Percentiles rank a stretch among this genome's conserved stretches.
Conservation (phyloP, 2,797 vertebrate genomes). For the Sebastes kiyomatsui region DNA sequence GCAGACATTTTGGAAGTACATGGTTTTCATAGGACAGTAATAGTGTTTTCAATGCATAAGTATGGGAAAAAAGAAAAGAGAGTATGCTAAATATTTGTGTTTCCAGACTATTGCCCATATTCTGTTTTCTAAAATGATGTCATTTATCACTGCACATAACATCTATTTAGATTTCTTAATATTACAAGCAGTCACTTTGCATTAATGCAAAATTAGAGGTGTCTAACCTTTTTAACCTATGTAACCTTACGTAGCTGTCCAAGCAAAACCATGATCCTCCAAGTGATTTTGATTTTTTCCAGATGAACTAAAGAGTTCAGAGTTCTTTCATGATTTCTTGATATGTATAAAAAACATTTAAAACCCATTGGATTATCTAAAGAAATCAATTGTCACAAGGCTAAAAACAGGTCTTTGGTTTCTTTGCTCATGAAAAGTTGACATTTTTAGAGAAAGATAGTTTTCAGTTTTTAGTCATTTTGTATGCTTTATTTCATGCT, state of each 20-base stretch:
- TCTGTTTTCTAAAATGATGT: no score
- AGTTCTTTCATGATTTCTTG: not conserved
- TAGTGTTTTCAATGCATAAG: no score
- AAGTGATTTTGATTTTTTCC: not conserved
- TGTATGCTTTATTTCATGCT: not conserved
- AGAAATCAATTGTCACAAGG: not conserved
- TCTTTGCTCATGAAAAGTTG: not conserved
- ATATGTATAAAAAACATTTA: not conserved
- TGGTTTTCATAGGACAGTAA: no score
- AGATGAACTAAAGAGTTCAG: not conserved
- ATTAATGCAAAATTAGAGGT: not conserved
- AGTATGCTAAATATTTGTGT: no score
- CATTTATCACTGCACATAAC: not conserved
- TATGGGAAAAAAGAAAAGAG: no score
- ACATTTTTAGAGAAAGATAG: not conserved
- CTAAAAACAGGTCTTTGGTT: not conserved
- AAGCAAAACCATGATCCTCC: not conserved
- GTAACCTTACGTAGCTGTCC: not conserved
- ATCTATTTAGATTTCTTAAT: not conserved
- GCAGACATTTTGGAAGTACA: no score
- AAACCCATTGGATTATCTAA: not conserved
- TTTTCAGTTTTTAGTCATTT: not conserved
- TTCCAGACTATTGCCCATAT: no score
- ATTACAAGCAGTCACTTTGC: not conserved
- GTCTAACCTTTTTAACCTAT: not conserved